Percentiles rank a stretch among this genome's conserved stretches.
Evolutionary conservation across 1,140 invertebrate species (phyloP).

Genomic region (Drosophila nannoptera): DNA sequence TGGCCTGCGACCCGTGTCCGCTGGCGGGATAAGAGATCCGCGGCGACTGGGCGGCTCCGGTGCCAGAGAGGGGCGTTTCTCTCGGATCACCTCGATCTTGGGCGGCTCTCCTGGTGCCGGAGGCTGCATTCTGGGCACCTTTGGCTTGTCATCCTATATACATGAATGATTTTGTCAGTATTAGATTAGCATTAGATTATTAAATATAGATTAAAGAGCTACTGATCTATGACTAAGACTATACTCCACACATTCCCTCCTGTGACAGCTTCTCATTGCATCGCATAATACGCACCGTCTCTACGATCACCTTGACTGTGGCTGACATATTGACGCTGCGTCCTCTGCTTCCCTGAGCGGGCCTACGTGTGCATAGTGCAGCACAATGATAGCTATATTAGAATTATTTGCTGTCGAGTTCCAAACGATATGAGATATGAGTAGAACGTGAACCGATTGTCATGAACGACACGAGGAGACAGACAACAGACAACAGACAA

Average conservation of each 20-base stretch:
- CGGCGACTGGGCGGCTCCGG: slow-evolving; percentile 87
- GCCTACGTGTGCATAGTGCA: too few relatives aligned
- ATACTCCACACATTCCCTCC: too few relatives aligned
- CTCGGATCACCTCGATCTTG: slow-evolving; percentile 91
- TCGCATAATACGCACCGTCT: slow-evolving; percentile 33
- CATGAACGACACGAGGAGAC: slow-evolving; percentile 48
- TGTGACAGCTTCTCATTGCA: neutral
- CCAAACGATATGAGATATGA: slow-evolving; percentile 10
- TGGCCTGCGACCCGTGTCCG: slow-evolving; percentile 89
- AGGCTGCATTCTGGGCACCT: slow-evolving; percentile 87
- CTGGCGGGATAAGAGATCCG: slow-evolving; percentile 91
- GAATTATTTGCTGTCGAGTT: too few relatives aligned
- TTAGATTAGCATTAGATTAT: too few relatives aligned
- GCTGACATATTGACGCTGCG: slow-evolving; percentile 37
- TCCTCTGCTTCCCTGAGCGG: neutral
- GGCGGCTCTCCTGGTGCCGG: slow-evolving; percentile 84
- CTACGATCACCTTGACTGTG: slow-evolving; percentile 41
- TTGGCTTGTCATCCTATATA: slow-evolving; percentile 79
- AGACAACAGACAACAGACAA: slow-evolving; percentile 52
- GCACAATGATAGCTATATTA: too few relatives aligned
- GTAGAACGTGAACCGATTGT: slow-evolving; percentile 35
- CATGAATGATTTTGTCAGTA: slow-evolving; percentile 6
- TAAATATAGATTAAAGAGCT: too few relatives aligned
- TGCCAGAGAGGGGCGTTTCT: slow-evolving; percentile 87
- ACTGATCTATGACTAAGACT: too few relatives aligned